A percentile compares a stretch with the other conserved stretches of the same genome.
These are phyloP conservation scores for Blastobasis lacticolella DNA, from an alignment of 2,888 invertebrate genomes.

Conservation along the genomic window DNA sequence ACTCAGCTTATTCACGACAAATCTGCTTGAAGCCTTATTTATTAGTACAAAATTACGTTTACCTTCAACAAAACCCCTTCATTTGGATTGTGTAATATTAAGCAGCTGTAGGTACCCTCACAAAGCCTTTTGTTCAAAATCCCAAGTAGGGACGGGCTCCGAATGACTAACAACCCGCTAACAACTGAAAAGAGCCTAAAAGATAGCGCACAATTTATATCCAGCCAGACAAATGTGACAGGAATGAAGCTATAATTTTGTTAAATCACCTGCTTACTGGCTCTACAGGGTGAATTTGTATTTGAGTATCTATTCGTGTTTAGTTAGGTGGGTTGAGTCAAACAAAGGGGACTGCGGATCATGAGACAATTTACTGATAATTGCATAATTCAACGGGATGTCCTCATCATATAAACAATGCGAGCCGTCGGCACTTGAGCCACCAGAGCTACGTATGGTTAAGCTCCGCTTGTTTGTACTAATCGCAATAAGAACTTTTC, in stretches of 20 bases:
- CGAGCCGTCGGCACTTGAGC: background rate
- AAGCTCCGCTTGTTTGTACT: background rate
- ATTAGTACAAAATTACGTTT: too few relatives aligned
- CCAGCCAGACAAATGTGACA: background rate
- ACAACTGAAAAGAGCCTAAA: background rate
- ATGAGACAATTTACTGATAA: too few relatives aligned
- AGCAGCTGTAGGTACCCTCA: background rate
- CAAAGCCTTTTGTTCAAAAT: background rate
- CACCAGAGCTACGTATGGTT: background rate
- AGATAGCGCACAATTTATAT: constrained; percentile 1
- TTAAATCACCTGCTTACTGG: background rate
- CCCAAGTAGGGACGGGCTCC: background rate
- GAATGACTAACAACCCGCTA: background rate
- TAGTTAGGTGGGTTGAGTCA: too few relatives aligned
- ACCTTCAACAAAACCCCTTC: too few relatives aligned
- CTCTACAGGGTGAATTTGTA: too few relatives aligned
- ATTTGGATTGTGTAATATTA: too few relatives aligned
- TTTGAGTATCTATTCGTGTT: too few relatives aligned
- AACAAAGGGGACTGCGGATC: too few relatives aligned
- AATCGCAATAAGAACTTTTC: constrained; percentile 20
- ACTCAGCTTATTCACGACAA: too few relatives aligned
- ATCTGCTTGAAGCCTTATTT: too few relatives aligned
- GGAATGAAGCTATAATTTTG: background rate
- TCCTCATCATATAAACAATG: background rate
- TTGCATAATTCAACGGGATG: too few relatives aligned